A percentile compares a stretch with the other conserved stretches of the same genome.
These are phyloP conservation scores for Pachydiplax longipennis DNA, from an alignment of 2,888 invertebrate species.

Conservation along the genomic window DNA sequence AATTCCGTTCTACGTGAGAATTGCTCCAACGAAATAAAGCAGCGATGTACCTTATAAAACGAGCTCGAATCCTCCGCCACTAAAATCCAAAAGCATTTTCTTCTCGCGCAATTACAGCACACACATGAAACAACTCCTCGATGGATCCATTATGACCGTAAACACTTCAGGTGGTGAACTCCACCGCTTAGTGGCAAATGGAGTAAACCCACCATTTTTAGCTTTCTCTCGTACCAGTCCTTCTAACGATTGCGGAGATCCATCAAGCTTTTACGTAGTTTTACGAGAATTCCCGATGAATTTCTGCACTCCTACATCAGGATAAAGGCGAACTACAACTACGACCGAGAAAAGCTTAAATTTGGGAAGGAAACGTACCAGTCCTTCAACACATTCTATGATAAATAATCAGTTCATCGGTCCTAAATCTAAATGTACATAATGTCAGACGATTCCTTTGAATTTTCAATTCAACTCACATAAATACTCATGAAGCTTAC, in stretches of 20 bases:
- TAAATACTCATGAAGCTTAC: too few relatives aligned
- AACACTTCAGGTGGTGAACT: neutral
- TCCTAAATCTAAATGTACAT: too few relatives aligned
- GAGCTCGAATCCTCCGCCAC: too few relatives aligned
- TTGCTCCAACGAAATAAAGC: too few relatives aligned
- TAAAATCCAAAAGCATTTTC: neutral
- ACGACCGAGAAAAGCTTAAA: too few relatives aligned
- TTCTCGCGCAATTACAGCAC: neutral
- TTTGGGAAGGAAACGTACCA: neutral
- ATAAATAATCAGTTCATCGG: too few relatives aligned
- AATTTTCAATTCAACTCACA: too few relatives aligned
- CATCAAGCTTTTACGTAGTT: neutral
- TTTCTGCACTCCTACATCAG: neutral
- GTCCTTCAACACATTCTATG: neutral
- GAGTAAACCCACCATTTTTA: neutral
- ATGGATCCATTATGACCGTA: neutral
- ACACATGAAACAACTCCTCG: neutral
- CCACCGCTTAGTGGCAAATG: neutral
- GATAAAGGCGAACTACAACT: neutral
- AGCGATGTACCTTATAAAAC: too few relatives aligned
- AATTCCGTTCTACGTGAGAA: too few relatives aligned
- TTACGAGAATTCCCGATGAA: too few relatives aligned
- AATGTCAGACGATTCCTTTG: too few relatives aligned
- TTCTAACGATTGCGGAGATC: neutral
- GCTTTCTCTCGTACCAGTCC: neutral